These are phyloP conservation scores for Pachliopta kotzebuea DNA, from an alignment of 2,888 invertebrate species.

Conservation along the genomic window DNA sequence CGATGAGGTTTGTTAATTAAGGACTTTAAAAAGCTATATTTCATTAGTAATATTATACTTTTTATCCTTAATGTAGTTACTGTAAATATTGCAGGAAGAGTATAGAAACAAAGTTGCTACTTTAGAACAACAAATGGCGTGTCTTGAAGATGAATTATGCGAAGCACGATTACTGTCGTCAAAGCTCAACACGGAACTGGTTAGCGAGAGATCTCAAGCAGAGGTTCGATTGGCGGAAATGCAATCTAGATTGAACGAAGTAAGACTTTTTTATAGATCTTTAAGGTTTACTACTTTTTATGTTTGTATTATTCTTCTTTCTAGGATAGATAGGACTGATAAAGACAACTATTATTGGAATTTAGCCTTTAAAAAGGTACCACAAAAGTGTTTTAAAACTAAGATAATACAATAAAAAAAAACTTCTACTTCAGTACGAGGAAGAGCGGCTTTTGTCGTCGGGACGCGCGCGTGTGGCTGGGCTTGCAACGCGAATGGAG, in stretches of 20 bases:
- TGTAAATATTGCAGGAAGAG: conserved; percentile 78
- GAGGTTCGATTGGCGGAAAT: conserved; percentile 93
- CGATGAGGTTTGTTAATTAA: conserved; percentile 81
- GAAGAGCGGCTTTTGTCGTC: conserved; percentile 92
- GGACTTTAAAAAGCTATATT: not conserved
- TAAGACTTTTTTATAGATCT: conserved; percentile 45
- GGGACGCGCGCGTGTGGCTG: conserved; percentile 92
- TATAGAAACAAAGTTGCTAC: conserved; percentile 85
- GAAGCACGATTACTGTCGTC: conserved; percentile 91
- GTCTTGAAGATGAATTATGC: conserved; percentile 93
- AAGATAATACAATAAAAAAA: no score
- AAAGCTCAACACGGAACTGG: conserved; percentile 92
- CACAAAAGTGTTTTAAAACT: no score
- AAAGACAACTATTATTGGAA: no score
- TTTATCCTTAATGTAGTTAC: no score
- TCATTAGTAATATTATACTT: not conserved
- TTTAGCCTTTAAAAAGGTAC: no score
- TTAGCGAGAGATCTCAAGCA: conserved; percentile 91
- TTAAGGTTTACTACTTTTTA: not conserved
- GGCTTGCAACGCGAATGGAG: conserved; percentile 92
- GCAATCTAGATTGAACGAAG: conserved; percentile 93
- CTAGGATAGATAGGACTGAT: no score
- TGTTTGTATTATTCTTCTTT: no score
- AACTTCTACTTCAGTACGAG: conserved; percentile 82
- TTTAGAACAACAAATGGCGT: conserved; percentile 91